Base-by-base conservation (phyloP, 2,888 invertebrate species). In the Melieria picta region DNA sequence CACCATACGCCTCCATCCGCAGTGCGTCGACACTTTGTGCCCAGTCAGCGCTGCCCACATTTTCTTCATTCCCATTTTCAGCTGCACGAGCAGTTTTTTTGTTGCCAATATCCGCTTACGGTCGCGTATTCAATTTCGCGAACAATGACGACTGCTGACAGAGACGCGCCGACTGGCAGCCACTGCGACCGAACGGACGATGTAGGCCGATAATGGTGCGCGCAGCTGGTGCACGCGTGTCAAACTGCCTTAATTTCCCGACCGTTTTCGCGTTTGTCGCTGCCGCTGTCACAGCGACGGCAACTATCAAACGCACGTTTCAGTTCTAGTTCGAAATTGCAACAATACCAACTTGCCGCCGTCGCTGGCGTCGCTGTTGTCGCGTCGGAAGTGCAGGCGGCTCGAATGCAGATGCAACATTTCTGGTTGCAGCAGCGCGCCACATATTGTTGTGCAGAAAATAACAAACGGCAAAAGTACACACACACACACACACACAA, bases 301-400 rank as follows among this genome's bases (percentile, higher is more conserved):
- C 30, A 30, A 30, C 30, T 30, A 55, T 10, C 69, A 66, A 45
- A 16, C 57, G 13, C 61, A 69, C 62, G 63, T 63, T 68, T 67
- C 58, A 55, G 16, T 55, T 63, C 62, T 30, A 48, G 69, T 61
- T 63, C 47, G 65, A 69, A 65, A 69, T 65, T 68, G 72, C 72
- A 65, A 69, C 72, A 72, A 72, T 65, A 60, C 65, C 57, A 55
- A 60, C 65, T 69, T 69, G 65, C 72, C 60, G 72, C 61, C 65
- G 60, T 46, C 52, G 68, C 13, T 52, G 7, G n/a, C 11, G 13
- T 52, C 13, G 52, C 50, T 50, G n/a, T 13, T 52, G 5, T 52
- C 9, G 50, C 52, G 13, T 52, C 9, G n/a, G 11, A 5, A 5
- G 5, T 52, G 52, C 52, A n/a, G 11, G 5, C 7, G 3, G 52